A percentile compares a stretch with the other conserved stretches of the same genome.
Evolutionary conservation across 2,113 vertebrate species (phyloP).

Genomic region (Eublepharis macularius): DNA sequence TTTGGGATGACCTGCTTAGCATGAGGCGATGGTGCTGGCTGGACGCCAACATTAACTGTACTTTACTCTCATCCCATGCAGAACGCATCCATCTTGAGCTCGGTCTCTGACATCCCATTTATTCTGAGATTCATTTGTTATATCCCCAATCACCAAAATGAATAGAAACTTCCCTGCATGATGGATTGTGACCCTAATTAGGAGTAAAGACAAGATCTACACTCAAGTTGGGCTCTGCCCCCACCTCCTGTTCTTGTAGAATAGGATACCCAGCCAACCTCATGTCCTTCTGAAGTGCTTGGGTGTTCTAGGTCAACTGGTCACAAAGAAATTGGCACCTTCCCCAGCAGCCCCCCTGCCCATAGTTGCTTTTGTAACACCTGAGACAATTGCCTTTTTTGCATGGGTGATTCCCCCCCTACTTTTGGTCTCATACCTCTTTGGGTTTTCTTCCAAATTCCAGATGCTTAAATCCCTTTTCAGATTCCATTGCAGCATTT

Average conservation of each 20-base stretch:
- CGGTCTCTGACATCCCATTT: conserved; percentile 84
- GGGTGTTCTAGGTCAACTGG: conserved; percentile 75
- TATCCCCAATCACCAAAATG: conserved; percentile 89
- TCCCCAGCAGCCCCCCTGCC: no score
- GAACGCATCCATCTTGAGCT: conserved; percentile 90
- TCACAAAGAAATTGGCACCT: conserved; percentile 31
- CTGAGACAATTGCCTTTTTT: no score
- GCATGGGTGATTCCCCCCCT: no score
- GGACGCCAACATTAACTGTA: conserved; percentile 87
- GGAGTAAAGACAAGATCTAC: conserved; percentile 79
- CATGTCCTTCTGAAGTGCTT: conserved; percentile 67
- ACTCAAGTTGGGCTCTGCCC: conserved; percentile 72
- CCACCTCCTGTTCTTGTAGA: conserved; percentile 70
- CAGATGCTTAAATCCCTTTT: no score
- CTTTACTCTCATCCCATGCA: conserved; percentile 82
- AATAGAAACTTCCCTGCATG: conserved; percentile 84
- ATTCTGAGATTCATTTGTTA: conserved; percentile 94
- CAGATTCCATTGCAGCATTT: no score
- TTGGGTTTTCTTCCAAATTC: no score
- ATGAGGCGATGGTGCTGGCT: conserved; percentile 76
- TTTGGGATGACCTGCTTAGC: conserved; percentile 66
- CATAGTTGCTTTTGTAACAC: conserved; percentile 14
- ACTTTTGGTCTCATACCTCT: no score
- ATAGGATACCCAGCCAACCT: conserved; percentile 53
- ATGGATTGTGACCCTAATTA: conserved; percentile 89